Evolutionary conservation across 2,113 vertebrate genomes (phyloP).

Genomic region (Dendropsophus ebraccatus): DNA sequence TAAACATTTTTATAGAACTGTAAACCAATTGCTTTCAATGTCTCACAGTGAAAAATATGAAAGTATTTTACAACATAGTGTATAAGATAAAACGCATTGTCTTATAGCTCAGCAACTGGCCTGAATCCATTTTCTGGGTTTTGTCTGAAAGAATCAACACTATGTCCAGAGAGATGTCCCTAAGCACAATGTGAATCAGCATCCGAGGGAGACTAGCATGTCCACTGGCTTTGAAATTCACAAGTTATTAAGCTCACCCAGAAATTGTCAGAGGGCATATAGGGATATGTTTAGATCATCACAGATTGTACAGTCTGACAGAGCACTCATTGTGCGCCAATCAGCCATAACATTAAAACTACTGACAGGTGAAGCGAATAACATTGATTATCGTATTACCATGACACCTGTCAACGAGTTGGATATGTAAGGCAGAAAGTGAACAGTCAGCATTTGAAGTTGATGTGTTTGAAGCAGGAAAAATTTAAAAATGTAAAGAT

Average conservation of each 20-base stretch:
- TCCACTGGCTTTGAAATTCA: constrained; percentile 28
- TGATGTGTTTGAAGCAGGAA: no score
- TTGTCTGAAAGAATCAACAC: constrained; percentile 47
- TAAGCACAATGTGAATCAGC: constrained; percentile 23
- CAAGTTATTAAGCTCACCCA: constrained; percentile 46
- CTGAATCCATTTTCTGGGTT: constrained; percentile 12
- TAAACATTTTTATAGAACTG: no score
- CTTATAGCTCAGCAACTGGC: neutral
- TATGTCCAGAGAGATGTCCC: constrained; percentile 39
- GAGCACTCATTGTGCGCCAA: neutral
- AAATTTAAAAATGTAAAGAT: no score
- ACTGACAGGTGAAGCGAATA: no score
- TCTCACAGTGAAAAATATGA: no score
- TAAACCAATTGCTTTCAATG: no score
- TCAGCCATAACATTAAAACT: neutral
- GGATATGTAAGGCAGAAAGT: no score
- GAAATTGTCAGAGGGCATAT: constrained; percentile 28
- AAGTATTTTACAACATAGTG: no score
- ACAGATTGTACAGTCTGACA: neutral
- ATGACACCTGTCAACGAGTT: no score
- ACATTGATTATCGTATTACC: no score
- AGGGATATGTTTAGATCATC: constrained; percentile 3
- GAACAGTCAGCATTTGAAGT: no score
- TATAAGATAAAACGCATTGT: neutral
- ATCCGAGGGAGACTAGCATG: constrained; percentile 3